A percentile compares a stretch with the other conserved stretches of the same genome.
These are phyloP conservation scores for Sebastes variabilis DNA, from an alignment of 2,797 vertebrate genomes.

Conservation along the genomic window DNA sequence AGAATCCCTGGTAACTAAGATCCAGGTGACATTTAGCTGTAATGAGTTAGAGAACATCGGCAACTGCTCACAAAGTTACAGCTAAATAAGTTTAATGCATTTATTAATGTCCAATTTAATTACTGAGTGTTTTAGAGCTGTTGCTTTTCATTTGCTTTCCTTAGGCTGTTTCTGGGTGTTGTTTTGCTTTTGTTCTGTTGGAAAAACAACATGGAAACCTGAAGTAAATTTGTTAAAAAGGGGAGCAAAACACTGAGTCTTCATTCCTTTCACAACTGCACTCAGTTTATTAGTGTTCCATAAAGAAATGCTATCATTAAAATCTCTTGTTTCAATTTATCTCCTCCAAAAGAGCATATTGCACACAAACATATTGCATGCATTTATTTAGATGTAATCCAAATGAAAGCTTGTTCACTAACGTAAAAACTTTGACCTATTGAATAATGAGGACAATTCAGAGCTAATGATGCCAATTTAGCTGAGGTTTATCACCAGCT, in stretches of 20 bases:
- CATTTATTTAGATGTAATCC: conserved; percentile 37
- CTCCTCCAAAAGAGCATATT: conserved; percentile 22
- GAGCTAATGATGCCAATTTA: conserved; percentile 57
- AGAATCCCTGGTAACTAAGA: conserved; percentile 36
- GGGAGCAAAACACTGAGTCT: conserved; percentile 22
- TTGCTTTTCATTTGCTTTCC: conserved; percentile 70
- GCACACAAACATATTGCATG: conserved; percentile 20
- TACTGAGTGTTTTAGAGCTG: conserved; percentile 52
- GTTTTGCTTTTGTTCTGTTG: conserved; percentile 23
- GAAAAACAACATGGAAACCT: conserved; percentile 53
- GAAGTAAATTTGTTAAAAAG: conserved; percentile 63
- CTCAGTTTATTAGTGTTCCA: conserved; percentile 50
- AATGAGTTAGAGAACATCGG: conserved; percentile 63
- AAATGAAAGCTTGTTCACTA: conserved; percentile 44
- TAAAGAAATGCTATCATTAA: conserved; percentile 48
- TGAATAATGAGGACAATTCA: conserved; percentile 58
- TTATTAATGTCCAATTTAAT: conserved; percentile 78
- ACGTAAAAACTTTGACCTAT: conserved; percentile 63
- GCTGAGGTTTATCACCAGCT: conserved; percentile 50
- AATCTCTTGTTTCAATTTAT: conserved; percentile 48
- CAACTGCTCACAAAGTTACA: conserved; percentile 54
- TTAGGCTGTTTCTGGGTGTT: conserved; percentile 45
- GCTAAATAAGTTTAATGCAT: conserved; percentile 68
- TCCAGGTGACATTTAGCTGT: conserved; percentile 64
- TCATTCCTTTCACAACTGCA: conserved; percentile 28